These are phyloP conservation scores for Gortyna flavago DNA, from an alignment of 2,888 invertebrate species.

Conservation along the genomic window DNA sequence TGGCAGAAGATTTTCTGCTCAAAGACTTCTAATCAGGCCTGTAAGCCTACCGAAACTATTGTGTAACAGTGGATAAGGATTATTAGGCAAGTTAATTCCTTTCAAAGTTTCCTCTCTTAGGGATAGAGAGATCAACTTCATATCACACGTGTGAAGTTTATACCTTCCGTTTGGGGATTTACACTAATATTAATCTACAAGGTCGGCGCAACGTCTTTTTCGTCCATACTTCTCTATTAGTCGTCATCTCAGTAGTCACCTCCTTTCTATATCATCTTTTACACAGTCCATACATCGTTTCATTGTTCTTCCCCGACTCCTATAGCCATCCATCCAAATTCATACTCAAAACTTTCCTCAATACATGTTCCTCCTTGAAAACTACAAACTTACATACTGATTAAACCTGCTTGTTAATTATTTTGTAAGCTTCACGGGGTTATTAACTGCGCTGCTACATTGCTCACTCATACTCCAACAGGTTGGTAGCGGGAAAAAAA, in stretches of 20 bases:
- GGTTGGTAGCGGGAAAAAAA: no score
- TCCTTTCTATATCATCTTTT: not conserved
- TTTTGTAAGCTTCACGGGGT: not conserved
- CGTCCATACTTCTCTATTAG: not conserved
- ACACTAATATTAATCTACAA: not conserved
- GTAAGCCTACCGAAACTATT: not conserved
- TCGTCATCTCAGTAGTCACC: not conserved
- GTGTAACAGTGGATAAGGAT: not conserved
- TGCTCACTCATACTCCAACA: not conserved
- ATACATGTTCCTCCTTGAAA: not conserved
- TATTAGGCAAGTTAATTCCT: not conserved
- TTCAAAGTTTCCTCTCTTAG: conserved; percentile 1
- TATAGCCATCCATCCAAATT: not conserved
- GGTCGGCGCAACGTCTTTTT: not conserved
- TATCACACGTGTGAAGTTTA: not conserved
- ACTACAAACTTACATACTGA: not conserved
- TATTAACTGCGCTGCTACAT: not conserved
- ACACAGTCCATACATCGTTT: not conserved
- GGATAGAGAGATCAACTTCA: not conserved
- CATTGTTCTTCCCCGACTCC: not conserved
- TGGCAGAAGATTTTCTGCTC: not conserved
- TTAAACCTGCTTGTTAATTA: not conserved
- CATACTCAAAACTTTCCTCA: not conserved
- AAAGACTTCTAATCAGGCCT: not conserved
- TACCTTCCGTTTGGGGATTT: conserved; percentile 1